Base-by-base conservation (phyloP, 1,140 invertebrate genomes). In the Druon quercuslanigerum region DNA sequence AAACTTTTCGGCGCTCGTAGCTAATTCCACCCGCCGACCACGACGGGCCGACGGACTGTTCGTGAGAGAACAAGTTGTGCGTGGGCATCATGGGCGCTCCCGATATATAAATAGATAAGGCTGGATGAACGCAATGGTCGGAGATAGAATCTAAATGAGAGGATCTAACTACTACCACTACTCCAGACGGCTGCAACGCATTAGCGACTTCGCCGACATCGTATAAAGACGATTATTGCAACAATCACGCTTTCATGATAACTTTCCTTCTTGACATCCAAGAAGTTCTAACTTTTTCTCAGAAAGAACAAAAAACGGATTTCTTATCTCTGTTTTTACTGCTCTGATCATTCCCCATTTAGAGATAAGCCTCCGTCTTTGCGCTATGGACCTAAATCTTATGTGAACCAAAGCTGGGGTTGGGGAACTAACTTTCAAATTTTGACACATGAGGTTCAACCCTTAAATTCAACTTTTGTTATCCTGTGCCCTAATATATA, bases 81-180 rank as follows among this genome's bases (percentile, higher is more conserved):
- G 60, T 66, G 25, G 66, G 51, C 56, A 71, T 74, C 75, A 78
- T 79, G 79, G 79, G 77, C 74, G 81, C 74, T 60, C 72, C 25
- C 60, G 60, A 66, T 46, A 80, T 87, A 87, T 87, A 87, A 87
- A 87, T 86, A 87, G 85, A 85, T 87, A 86, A 86, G 74, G 73
- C 66, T 78, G 82, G 82, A 85, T 86, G 85, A 87, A 83, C 80
- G 82, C 60, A 40, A 66, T 66, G 60, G 60, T 66, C 60, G 17
- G 2, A 66, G 25, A 66, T 81, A 80, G 73, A 84, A 84, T 81
- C 79, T 79, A 73, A 78, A 83, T 82, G 83, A 83, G 79, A 82
- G 72, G 74, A 73, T 66, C 25, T 75, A 75, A 51, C 54, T 51
- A 51, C 54, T 51, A 51, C 71, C 50, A 46, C 51, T 25, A 13